Conservation (phyloP, 2,797 vertebrate species). For the Rhabdophis nuchalis region DNA sequence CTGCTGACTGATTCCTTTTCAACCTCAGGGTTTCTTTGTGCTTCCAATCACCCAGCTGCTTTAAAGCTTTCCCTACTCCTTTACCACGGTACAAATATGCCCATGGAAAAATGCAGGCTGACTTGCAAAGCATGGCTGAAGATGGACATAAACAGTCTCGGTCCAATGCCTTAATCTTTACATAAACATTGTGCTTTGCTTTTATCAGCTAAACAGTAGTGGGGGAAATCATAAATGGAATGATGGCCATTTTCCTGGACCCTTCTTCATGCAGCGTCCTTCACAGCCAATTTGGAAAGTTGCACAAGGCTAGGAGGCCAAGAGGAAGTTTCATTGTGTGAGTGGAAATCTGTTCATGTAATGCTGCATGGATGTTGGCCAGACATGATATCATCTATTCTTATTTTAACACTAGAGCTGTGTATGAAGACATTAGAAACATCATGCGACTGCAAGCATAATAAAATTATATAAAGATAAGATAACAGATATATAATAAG, state of each 20-base stretch:
- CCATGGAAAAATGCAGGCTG: neutral
- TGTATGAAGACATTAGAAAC: neutral
- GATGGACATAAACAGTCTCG: neutral
- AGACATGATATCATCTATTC: neutral
- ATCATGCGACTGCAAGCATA: neutral
- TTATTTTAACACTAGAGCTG: neutral
- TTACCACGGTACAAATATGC: neutral
- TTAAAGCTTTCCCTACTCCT: neutral
- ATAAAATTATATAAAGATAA: neutral
- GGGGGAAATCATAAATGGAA: neutral
- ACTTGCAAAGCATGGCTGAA: neutral
- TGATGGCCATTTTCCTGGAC: neutral
- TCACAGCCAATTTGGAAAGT: neutral
- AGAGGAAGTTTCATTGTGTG: neutral
- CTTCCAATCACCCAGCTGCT: neutral
- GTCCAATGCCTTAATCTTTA: neutral
- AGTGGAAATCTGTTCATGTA: neutral
- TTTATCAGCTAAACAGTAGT: neutral
- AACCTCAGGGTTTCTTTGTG: neutral
- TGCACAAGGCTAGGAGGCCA: neutral
- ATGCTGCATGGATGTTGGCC: neutral
- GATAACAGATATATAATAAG: neutral
- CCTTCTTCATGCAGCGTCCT: neutral
- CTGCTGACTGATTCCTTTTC: neutral
- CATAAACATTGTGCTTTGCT: neutral